A percentile compares a stretch with the other conserved stretches of the same genome.
phyloP scores from a whole-genome alignment of 1,140 invertebrate species.

The Agrilus planipennis region DNA sequence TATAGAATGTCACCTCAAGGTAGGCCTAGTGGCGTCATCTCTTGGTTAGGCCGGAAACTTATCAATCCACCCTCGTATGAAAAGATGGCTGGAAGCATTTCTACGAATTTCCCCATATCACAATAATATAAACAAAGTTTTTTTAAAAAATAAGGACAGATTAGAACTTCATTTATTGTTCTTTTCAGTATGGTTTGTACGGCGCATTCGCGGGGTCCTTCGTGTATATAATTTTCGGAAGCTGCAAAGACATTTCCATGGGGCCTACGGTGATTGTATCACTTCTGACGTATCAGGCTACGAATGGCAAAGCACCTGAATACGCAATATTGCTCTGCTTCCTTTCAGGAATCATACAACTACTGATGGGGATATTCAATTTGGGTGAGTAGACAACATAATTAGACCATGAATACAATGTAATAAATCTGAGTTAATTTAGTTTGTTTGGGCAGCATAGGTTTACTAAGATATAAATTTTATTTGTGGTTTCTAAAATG shows the following conservation, averaged over 20 bases:
- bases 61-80: too few relatives aligned
- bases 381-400: slow-evolving; percentile 47
- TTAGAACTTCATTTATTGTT: not conserved
- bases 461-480: not conserved
- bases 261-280: slow-evolving; percentile 58
- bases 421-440: not conserved
- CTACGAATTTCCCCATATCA: not conserved
- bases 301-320: slow-evolving; percentile 46
- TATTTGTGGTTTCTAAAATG: not conserved
- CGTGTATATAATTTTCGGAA: slow-evolving; percentile 64
- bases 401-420: not conserved
- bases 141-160: not conserved
- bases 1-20: too few relatives aligned
- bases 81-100: too few relatives aligned
- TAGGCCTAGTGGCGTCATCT: too few relatives aligned
- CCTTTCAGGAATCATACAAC: slow-evolving; percentile 63
- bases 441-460: not conserved
- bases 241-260: slow-evolving; percentile 61
- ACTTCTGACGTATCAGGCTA: slow-evolving; percentile 52
- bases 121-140: not conserved
- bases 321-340: slow-evolving; percentile 74
- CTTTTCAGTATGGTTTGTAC: slow-evolving; percentile 59
- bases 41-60: too few relatives aligned
- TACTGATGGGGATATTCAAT: slow-evolving; percentile 73
- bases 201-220: slow-evolving; percentile 80